Evolutionary conservation across 2,113 vertebrate genomes (phyloP), one percentile per base, ranked within the genome.

Genomic region (Corythaixoides concolor): DNA sequence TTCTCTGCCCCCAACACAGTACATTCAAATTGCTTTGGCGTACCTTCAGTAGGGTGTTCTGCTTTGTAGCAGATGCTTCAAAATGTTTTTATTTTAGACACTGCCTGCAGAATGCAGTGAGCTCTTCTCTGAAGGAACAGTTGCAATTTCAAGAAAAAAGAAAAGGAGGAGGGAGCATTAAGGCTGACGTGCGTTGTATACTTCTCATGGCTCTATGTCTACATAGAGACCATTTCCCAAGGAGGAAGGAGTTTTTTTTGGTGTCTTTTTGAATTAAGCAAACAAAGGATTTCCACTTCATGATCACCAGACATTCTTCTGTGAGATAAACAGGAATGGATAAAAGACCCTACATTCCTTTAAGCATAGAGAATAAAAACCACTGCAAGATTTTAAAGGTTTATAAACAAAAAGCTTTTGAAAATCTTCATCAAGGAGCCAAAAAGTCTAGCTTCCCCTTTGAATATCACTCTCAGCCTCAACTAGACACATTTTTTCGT

Each of bases 331-430:
- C 41, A 90, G 75, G 35, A 95, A 58, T n/a, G 72, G 37, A 81
- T 95, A 67, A 88, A 88, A 95, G 59, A 88, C 30, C 52, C 68
- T 60, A 73, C 66, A 67, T 88, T 66, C 74, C 49, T 91, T 90
- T 67, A 94, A 88, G 47, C 60, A 91, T 23, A 82, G 43, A 90
- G 72, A 94, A 86, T 72, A 90, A 88, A 96, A 93, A 13, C 5
- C 60, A 78, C 50, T 7, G 18, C 2, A 20, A 82, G 30, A 73
- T 63, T 85, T 21, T 67, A 72, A 96, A 94, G 26, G 49, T 88
- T 93, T 93, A 76, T 87, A 89, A 95, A 92, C 45, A 82, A 81
- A 85, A 70, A 37, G 80, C 63, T 84, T 93, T 86, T 89, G 39
- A 72, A 85, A 92, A 50, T 49, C 64, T 67, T 33, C 53, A 84